phyloP scores from a whole-genome alignment of 1,140 invertebrate genomes.

The Calephelis nemesis region DNA sequence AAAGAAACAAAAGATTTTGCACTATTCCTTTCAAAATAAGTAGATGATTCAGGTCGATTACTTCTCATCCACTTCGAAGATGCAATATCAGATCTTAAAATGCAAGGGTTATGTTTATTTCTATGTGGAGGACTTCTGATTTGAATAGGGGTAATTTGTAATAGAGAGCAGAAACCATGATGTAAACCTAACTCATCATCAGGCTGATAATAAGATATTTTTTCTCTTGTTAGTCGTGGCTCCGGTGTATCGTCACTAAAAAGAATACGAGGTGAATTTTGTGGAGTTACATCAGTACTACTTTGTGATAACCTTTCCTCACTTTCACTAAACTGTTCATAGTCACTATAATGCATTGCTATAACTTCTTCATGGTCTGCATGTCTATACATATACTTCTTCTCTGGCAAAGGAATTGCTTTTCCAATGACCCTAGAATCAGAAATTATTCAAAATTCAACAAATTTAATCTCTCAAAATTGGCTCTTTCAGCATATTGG shows the following conservation, averaged over 20 bases:
- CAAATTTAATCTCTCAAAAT: background rate
- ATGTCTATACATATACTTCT: slow-evolving; percentile 47
- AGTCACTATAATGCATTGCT: slow-evolving; percentile 71
- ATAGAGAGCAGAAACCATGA: slow-evolving; percentile 58
- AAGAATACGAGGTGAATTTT: slow-evolving; percentile 60
- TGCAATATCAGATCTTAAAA: slow-evolving; percentile 72
- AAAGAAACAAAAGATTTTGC: slow-evolving; percentile 69
- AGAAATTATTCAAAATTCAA: slow-evolving; percentile 7
- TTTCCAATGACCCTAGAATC: slow-evolving; percentile 65
- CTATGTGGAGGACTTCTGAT: slow-evolving; percentile 56
- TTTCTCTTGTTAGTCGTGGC: slow-evolving; percentile 51
- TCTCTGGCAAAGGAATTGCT: slow-evolving; percentile 56
- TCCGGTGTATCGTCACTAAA: slow-evolving; percentile 42
- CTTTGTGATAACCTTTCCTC: slow-evolving; percentile 66
- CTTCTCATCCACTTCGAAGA: slow-evolving; percentile 73
- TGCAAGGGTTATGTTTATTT: slow-evolving; percentile 57
- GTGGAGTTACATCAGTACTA: slow-evolving; percentile 64
- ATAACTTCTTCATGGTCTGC: slow-evolving; percentile 73
- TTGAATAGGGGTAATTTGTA: slow-evolving; percentile 67
- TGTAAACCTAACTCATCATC: slow-evolving; percentile 47
- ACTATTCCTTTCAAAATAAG: slow-evolving; percentile 64
- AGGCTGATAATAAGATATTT: slow-evolving; percentile 41
- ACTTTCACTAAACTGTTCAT: slow-evolving; percentile 65
- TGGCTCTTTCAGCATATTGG: background rate
- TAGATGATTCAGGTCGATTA: slow-evolving; percentile 57